Evolutionary conservation across 2,888 invertebrate genomes (phyloP), one percentile per base, ranked within the genome.

Genomic region (Oscheius sp.): DNA sequence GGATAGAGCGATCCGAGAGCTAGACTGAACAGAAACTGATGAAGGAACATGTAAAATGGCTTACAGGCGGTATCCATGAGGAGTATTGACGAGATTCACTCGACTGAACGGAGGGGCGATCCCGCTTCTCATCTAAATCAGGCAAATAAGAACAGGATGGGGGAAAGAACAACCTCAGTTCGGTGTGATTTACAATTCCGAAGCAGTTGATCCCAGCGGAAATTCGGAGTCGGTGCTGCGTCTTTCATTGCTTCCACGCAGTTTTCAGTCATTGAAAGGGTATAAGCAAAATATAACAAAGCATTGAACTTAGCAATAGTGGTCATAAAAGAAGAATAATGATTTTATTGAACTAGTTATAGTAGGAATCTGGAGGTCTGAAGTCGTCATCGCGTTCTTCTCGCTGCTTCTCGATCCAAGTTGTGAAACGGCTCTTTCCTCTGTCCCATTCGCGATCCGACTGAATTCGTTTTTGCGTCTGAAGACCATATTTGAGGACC

Each of bases 341-440:
- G n/a, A 57, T 21, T 21, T 21, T 21, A 21, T 21, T 21, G 21
- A 70, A 33, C 33, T 29, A 13, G 10, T 32, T 60, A n/a, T 70
- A 79, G 65, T 86, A 86, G 9, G 76, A 84, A 37, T 77, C 73
- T 0, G 86, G 86, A 7, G 86, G 86, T 32, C 75, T 37, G 70
- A 86, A 86, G 21, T 86, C 85, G 47, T 86, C 86, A 60, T 86
- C 82, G 2, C 86, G 79, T n/a, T 85, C 83, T 33, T 84, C 84
- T 21, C 86, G 78, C 63, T 85, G 79, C 59, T 79, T 77, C 60
- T 79, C 78, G 57, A 85, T 81, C 86, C 86, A 86, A 2, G 70
- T 71, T 11, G 72, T 77, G 78, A 82, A 83, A 1, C 76, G 72
- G 7, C 76, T 79, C 59, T 86, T 86, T 37, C 68, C 68, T 11